Base-by-base conservation (phyloP, 2,797 vertebrate species). In the Thaleichthys pacificus region DNA sequence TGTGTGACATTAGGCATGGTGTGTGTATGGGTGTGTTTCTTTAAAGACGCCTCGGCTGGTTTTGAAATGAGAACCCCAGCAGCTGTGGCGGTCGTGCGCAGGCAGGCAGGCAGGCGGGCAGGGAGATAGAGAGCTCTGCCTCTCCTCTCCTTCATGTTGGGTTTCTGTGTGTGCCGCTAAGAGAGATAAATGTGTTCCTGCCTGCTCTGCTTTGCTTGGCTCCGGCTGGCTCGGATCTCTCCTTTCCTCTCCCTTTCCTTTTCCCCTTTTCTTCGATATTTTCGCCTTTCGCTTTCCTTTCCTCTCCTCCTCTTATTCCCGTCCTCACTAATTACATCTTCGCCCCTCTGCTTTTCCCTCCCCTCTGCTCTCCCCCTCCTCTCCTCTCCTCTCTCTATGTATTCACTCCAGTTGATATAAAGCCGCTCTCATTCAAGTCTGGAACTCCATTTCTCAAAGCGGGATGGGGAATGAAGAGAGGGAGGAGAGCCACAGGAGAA, bases 181-280 rank as follows among this genome's bases (percentile, higher is more conserved):
- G 71, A 75, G 84, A 89, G 84, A 89, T 84, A 71, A 82, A 89
- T 86, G 80, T 74, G 69, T 70, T 74, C 79, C 78, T 69, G 76
- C 22, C 70, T 24, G 74, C 71, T 35, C 47, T 3, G 57, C 64
- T 71, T 74, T 47, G 19, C 62, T 24, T 24, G 60, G 60, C 21
- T 28, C 60, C 14, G 24, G 60, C 38, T 12, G 38, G 38, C 6
- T 42, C 65, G 19, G 14, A 22, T 56, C 5, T 72, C 54, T 35
- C 63, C 74, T 75, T 58, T 8, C 14, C 68, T 32, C 72, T 51
- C 78, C 66, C 62, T 17, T 19, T 28, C 15, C 51, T 38, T 66
- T 32, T 35, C 17, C 4, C n/a, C 6, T 60, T 11, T 32, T 65
- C 62, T 21, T 60, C 11, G 26, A 2, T 14, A 8, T 26, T 60